phyloP scores from a whole-genome alignment of 2,888 invertebrate species.

The Meteorus cinctellus region DNA sequence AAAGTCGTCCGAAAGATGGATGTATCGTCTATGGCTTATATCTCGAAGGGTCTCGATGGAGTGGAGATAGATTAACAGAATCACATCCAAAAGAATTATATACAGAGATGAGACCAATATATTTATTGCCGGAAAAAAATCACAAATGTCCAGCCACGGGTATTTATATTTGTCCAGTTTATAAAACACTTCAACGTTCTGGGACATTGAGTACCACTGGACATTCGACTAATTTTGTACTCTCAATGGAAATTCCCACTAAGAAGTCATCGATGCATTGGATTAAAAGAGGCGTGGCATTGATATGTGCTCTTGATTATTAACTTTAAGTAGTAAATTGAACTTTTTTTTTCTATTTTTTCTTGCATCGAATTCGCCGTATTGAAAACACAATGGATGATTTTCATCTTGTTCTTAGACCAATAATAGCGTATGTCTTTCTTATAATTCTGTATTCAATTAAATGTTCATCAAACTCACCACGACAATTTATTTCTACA shows the following conservation, averaged over 20 bases:
- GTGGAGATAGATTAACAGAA: conserved; percentile 76
- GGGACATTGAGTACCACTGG: conserved; percentile 81
- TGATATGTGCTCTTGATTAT: conserved; percentile 76
- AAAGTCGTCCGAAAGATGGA: conserved; percentile 76
- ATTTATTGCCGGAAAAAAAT: conserved; percentile 81
- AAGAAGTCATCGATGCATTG: conserved; percentile 76
- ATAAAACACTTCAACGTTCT: conserved; percentile 79
- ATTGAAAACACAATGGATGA: too few species aligned
- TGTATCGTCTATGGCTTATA: conserved; percentile 81
- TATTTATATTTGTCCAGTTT: conserved; percentile 79
- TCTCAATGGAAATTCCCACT: conserved; percentile 79
- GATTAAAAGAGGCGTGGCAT: conserved; percentile 79
- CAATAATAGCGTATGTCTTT: too few species aligned
- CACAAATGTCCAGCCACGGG: conserved; percentile 74
- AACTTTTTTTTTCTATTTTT: too few species aligned
- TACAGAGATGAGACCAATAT: conserved; percentile 82
- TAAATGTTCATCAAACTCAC: conserved; percentile 4
- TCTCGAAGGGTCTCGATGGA: conserved; percentile 88
- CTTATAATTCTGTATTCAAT: background rate
- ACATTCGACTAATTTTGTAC: conserved; percentile 81
- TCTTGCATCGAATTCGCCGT: too few species aligned
- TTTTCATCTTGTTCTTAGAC: too few species aligned
- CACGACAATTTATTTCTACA: conserved; percentile 12
- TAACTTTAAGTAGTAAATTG: conserved; percentile 56
- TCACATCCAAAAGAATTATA: conserved; percentile 82